Evolutionary conservation across 2,113 vertebrate species (phyloP), one percentile per base, ranked within the genome.

Genomic region (Epinephelus cyanopodus): DNA sequence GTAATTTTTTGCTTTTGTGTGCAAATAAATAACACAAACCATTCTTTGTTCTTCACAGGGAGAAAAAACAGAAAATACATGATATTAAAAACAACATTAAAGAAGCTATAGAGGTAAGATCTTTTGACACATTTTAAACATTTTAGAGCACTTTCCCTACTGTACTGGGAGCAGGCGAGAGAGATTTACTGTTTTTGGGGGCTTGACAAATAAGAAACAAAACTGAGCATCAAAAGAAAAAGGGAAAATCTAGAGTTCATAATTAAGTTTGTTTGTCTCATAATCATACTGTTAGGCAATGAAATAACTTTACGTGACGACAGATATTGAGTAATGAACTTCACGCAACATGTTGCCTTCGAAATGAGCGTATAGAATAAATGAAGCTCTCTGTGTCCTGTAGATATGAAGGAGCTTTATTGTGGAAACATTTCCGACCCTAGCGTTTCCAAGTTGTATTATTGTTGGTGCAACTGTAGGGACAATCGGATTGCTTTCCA

Each of bases 61-160:
- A 99, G 97, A 99, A 99, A 96, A 98, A 98, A 89, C 97, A 97
- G 95, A 99, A 99, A 95, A 97, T 99, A 87, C 96, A 98, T 76
- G 98, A 99, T 93, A 99, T 99, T 93, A 99, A 99, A 95, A 99
- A 99, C 96, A 99, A 99, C 95, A 99, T 99, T 93, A 99, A 99
- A 95, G 98, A 99, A 97, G 98, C 98, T 93, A 99, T 99, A 94
- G 98, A 99, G 97, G 98, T 99, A 97, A 93, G 95, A 54, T 87
- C 37, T 71, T 83, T 65, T 77, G 4, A 27, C 15, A 3, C 66
- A 14, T n/a, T 74, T 58, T 58, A 1, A 66, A 39, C 48, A 19
- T 33, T 65, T 33, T 63, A 5, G 23, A n/a, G 8, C 60, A n/a
- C 33, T 18, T 45, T 23, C 45, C 5, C 27, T 6, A 3, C 21